phyloP scores from a whole-genome alignment of 2,113 vertebrate species.

The Oryzias melastigma region DNA sequence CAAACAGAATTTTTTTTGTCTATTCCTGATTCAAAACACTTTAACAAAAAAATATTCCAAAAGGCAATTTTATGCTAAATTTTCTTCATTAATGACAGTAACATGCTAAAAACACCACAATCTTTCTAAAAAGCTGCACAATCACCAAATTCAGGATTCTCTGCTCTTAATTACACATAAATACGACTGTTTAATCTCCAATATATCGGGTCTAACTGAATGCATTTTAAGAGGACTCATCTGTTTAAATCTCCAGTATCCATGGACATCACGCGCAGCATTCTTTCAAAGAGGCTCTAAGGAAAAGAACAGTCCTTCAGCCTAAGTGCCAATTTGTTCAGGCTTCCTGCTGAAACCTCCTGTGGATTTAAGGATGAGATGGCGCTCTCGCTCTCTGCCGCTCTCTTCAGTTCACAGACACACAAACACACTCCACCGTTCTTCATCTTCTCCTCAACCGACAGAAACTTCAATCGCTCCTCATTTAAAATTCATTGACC shows the following conservation, averaged over 20 bases:
- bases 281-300: slow-evolving; percentile 30
- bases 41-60: too few species aligned
- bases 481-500: slow-evolving; percentile 52
- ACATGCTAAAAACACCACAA: too few species aligned
- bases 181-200: too few species aligned
- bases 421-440: not conserved
- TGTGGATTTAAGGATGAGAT: slow-evolving; percentile 23
- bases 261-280: slow-evolving; percentile 4
- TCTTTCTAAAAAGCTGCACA: too few species aligned
- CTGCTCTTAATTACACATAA: too few species aligned
- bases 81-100: too few species aligned
- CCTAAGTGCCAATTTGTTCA: slow-evolving; percentile 34
- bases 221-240: too few species aligned
- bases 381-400: slow-evolving; percentile 19
- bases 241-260: not conserved
- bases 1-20: too few species aligned
- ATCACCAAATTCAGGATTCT: too few species aligned
- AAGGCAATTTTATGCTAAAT: too few species aligned
- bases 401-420: not conserved
- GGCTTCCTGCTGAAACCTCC: slow-evolving; percentile 26
- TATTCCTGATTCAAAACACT: too few species aligned
- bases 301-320: slow-evolving; percentile 32
- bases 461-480: slow-evolving; percentile 28
- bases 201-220: too few species aligned
- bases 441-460: not conserved